These are phyloP conservation scores for Agrotis ipsilon DNA, from an alignment of 2,888 invertebrate genomes.

Conservation along the genomic window DNA sequence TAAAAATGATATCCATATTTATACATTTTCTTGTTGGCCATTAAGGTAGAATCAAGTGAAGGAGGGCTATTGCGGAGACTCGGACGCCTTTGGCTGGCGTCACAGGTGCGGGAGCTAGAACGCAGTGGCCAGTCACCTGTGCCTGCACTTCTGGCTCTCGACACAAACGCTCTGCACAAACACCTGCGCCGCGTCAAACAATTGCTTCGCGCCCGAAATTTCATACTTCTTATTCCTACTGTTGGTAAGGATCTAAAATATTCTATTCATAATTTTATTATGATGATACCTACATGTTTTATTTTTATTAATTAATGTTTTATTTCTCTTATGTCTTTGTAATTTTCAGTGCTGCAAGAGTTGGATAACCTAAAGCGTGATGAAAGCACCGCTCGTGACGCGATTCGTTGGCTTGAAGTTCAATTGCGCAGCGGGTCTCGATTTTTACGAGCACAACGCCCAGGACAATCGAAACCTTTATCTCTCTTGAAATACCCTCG, in stretches of 20 bases:
- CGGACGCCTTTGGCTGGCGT: constrained; percentile 97
- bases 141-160: constrained; percentile 97
- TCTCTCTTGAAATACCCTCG: constrained; percentile 89
- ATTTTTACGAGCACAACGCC: constrained; percentile 96
- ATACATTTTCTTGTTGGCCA: not conserved
- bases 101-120: constrained; percentile 97
- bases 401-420: constrained; percentile 97
- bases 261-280: not conserved
- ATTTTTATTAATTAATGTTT: constrained; percentile 41
- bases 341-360: constrained; percentile 95
- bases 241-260: constrained; percentile 92
- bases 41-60: constrained; percentile 73
- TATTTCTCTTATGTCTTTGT: constrained; percentile 4
- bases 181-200: constrained; percentile 95
- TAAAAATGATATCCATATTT: not conserved
- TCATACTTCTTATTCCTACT: constrained; percentile 96
- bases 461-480: constrained; percentile 94
- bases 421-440: constrained; percentile 97
- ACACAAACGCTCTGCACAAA: constrained; percentile 95
- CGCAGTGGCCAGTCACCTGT: constrained; percentile 92
- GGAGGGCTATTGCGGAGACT: constrained; percentile 95
- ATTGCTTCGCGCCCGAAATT: constrained; percentile 95
- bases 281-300: not conserved
- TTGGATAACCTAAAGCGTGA: constrained; percentile 97
- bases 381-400: constrained; percentile 96